Base-by-base conservation (phyloP, 2,797 vertebrate species). In the Urocyon cinereoargenteus region DNA sequence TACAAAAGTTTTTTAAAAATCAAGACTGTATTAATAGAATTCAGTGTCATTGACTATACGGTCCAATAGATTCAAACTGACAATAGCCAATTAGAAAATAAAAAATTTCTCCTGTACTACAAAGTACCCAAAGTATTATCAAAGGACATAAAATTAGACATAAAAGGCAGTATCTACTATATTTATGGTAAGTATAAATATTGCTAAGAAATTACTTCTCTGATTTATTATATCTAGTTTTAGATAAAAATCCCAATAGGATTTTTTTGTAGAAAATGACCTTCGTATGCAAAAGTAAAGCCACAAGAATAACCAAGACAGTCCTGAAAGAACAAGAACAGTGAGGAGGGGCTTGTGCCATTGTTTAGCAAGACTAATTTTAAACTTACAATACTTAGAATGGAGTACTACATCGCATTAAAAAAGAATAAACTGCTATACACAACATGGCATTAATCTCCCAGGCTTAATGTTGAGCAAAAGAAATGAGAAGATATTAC, bases 61-160 rank as follows among this genome's bases (percentile, higher is more conserved):
- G 40, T 87, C 59, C 89, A 45, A 45, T 45, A 3, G 49, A 82
- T 93, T 86, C 21, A 62, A 45, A 72, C 53, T 70, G 40, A 24
- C 22, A 79, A 19, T 13, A 85, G 19, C 26, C 22, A 64, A 10
- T 95, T 90, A 90, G 57, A 86, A 92, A 94, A 94, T 62, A 26
- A 81, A 85, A 68, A 85, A 81, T 16, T 22, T 26, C 28, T 81
- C 18, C 6, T 59, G 45, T 66, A 84, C 12, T 91, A 3, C 79
- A n/a, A 85, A 73, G n/a, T 94, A 40, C 24, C 45, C n/a, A 28
- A 92, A n/a, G 51, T 92, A 45, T 70, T 90, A 85, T n/a, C 93
- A 21, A 86, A 81, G n/a, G 34, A 88, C 16, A 85, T 93, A 88
- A 75, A 88, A 61, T 90, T 81, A 96, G 51, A 36, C 22, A 34